Evolutionary conservation across 2,888 invertebrate species (phyloP).

Genomic region (Elegia similella): DNA sequence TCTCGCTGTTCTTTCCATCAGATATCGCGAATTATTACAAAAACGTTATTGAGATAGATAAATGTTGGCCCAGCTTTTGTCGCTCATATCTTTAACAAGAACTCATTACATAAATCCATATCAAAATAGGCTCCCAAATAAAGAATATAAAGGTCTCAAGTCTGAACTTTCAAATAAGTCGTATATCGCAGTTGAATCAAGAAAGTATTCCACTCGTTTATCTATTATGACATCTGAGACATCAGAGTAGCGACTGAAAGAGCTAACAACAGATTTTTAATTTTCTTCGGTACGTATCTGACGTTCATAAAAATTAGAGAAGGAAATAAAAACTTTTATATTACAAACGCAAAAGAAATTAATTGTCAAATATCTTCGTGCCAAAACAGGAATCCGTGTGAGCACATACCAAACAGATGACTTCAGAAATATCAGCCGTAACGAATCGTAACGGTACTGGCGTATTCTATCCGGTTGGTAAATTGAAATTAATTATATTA

Average conservation of each 20-base stretch:
- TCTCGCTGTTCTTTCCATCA: slow-evolving; percentile 69
- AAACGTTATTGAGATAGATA: slow-evolving; percentile 51
- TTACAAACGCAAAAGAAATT: slow-evolving; percentile 31
- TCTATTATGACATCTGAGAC: slow-evolving; percentile 3
- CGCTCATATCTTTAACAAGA: slow-evolving; percentile 37
- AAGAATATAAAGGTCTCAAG: slow-evolving; percentile 28
- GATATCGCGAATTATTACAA: slow-evolving; percentile 61
- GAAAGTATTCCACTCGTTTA: slow-evolving; percentile 12
- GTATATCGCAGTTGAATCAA: slow-evolving; percentile 23
- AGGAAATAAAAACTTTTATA: slow-evolving; percentile 11
- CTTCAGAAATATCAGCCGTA: slow-evolving; percentile 40
- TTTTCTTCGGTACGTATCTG: not conserved
- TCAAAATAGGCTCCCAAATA: slow-evolving; percentile 38
- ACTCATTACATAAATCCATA: slow-evolving; percentile 43
- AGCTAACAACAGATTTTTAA: not conserved
- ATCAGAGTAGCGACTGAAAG: not conserved
- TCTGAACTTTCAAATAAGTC: slow-evolving; percentile 34
- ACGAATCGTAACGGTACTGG: slow-evolving; percentile 42
- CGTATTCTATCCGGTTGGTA: slow-evolving; percentile 27
- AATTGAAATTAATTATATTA: slow-evolving; percentile 27
- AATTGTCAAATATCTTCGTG: slow-evolving; percentile 42
- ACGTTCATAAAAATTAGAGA: slow-evolving; percentile 29
- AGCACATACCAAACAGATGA: slow-evolving; percentile 38
- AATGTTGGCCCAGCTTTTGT: slow-evolving; percentile 44
- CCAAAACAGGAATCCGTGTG: slow-evolving; percentile 36